Evolutionary conservation across 2,797 vertebrate species (phyloP).

Genomic region (Mus spretus): DNA sequence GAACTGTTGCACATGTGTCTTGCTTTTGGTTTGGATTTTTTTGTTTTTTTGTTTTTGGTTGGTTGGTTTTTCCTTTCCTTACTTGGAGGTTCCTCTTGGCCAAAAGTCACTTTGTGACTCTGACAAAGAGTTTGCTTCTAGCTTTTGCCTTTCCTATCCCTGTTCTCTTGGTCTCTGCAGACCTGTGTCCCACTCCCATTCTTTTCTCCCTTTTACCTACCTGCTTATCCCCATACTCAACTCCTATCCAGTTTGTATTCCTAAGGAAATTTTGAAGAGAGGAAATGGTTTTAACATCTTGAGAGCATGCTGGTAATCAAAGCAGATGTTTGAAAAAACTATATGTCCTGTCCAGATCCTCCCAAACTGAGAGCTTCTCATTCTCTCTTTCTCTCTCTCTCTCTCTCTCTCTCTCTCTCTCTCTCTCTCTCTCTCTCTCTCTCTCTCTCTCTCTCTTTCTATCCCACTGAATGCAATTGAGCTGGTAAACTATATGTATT

Average conservation of each 20-base stretch:
- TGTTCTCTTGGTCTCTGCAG: not conserved
- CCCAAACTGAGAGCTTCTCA: constrained; percentile 9
- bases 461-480: not conserved
- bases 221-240: constrained; percentile 40
- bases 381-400: not conserved
- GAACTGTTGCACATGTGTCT: not conserved
- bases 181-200: not conserved
- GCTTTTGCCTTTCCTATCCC: not conserved
- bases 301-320: not conserved
- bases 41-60: not conserved
- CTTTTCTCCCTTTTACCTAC: not conserved
- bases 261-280: not conserved
- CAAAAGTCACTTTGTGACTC: constrained; percentile 17
- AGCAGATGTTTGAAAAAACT: not conserved
- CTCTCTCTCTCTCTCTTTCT: not conserved
- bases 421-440: not conserved
- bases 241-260: constrained; percentile 31
- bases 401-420: not conserved
- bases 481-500: not conserved
- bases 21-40: not conserved
- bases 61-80: not conserved
- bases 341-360: not conserved
- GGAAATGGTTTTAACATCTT: not conserved
- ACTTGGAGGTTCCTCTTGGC: constrained; percentile 32
- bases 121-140: constrained; percentile 54